Evolutionary conservation across 2,113 vertebrate genomes (phyloP).

Genomic region (Dissostichus mawsoni): DNA sequence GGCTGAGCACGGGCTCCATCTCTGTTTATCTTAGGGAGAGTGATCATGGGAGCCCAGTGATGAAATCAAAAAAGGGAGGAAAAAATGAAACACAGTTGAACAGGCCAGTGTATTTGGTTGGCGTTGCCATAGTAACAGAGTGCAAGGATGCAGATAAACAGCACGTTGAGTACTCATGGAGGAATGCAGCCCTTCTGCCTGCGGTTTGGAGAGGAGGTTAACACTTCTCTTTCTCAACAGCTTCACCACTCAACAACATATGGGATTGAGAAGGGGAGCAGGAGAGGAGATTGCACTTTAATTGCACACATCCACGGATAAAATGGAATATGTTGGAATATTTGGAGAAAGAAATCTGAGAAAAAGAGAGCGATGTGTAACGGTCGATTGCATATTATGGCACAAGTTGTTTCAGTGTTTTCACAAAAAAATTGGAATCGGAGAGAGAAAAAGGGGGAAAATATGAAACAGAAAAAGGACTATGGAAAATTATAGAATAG

Average conservation of each 20-base stretch:
- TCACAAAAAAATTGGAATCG: conserved; percentile 49
- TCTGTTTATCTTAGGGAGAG: conserved; percentile 81
- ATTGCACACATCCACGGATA: conserved; percentile 75
- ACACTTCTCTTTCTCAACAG: conserved; percentile 82
- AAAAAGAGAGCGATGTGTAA: conserved; percentile 34
- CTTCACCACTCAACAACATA: conserved; percentile 76
- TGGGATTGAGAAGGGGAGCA: conserved; percentile 60
- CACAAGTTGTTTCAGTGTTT: conserved; percentile 54
- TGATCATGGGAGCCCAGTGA: conserved; percentile 81
- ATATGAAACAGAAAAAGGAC: conserved; percentile 28
- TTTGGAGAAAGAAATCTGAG: conserved; percentile 30
- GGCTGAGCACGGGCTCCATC: conserved; percentile 73
- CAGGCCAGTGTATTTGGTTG: conserved; percentile 79
- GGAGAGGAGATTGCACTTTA: conserved; percentile 73
- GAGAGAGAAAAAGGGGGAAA: conserved; percentile 2
- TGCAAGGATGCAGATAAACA: conserved; percentile 84
- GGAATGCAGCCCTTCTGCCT: conserved; percentile 83
- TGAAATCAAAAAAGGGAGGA: conserved; percentile 80
- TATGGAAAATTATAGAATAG: conserved; percentile 46
- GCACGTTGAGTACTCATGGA: conserved; percentile 78
- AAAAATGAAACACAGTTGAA: conserved; percentile 81
- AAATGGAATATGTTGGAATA: conserved; percentile 64
- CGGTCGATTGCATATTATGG: conserved; percentile 50
- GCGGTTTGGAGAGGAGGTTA: conserved; percentile 82
- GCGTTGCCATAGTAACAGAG: conserved; percentile 80